Conservation (phyloP, 2,113 vertebrate genomes). For the Odontophorus gujanensis region DNA sequence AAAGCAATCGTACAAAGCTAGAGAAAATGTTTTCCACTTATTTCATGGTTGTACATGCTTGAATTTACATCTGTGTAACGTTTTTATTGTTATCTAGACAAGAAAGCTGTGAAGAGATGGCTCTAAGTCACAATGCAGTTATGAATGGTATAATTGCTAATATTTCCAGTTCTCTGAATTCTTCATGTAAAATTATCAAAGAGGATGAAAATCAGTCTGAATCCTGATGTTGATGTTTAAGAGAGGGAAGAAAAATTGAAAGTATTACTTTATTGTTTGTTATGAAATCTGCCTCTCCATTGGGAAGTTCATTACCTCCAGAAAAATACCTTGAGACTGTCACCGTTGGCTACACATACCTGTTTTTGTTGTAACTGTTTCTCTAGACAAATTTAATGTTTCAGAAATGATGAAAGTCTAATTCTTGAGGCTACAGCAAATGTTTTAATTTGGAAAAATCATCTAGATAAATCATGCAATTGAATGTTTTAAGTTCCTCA, state of each 20-base stretch:
- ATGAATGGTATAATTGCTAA: background rate
- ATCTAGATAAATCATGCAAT: background rate
- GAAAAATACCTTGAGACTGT: background rate
- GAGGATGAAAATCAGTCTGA: rapidly evolving
- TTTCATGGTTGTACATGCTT: rapidly evolving
- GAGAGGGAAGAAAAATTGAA: background rate
- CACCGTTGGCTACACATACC: background rate
- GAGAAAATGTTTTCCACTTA: background rate
- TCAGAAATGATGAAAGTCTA: background rate
- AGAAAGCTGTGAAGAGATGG: background rate
- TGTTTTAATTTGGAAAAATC: background rate
- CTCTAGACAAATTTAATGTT: background rate
- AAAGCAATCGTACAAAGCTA: background rate
- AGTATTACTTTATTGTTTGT: background rate
- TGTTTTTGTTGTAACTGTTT: background rate
- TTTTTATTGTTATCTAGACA: background rate
- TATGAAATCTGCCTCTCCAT: background rate
- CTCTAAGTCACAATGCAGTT: background rate
- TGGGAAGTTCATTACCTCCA: background rate
- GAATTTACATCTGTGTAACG: background rate
- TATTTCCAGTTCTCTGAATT: background rate
- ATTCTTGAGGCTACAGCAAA: background rate
- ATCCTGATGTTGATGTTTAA: background rate
- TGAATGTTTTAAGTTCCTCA: background rate
- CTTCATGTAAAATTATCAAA: background rate